These are phyloP conservation scores for Lepilemur septentrionalis DNA, from an alignment of 2,797 vertebrate species.

Conservation along the genomic window DNA sequence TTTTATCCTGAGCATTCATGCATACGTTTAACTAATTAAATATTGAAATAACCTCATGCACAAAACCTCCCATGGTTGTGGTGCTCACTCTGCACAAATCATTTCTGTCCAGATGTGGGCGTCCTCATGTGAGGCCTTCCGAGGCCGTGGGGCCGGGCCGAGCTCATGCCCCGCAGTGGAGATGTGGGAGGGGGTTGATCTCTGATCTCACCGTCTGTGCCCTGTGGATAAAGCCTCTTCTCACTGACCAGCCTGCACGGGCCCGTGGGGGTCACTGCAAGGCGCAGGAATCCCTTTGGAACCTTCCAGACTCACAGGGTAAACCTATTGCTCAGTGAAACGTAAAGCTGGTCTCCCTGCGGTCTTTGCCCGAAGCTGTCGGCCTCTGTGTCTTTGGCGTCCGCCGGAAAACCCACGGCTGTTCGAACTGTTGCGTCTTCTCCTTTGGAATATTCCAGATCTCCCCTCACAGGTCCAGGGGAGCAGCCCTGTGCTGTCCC, in stretches of 20 bases:
- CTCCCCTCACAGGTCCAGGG: neutral
- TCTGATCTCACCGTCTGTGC: no score
- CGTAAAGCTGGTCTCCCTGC: rapidly evolving
- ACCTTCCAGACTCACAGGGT: rapidly evolving
- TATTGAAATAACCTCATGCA: neutral
- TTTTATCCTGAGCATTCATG: neutral
- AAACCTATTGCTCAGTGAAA: rapidly evolving
- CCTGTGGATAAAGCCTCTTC: rapidly evolving
- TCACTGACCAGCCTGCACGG: rapidly evolving
- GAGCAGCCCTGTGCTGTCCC: neutral
- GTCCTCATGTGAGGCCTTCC: rapidly evolving
- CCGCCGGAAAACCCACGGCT: rapidly evolving
- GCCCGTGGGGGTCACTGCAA: rapidly evolving
- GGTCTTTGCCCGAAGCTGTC: rapidly evolving
- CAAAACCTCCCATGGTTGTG: rapidly evolving
- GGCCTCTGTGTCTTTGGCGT: no score
- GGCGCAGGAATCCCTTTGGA: rapidly evolving
- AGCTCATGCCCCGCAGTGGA: rapidly evolving
- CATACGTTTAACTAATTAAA: neutral
- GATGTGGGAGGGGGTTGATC: rapidly evolving
- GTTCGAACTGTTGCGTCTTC: rapidly evolving
- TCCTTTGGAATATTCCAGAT: rapidly evolving
- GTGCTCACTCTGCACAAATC: neutral
- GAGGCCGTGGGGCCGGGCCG: rapidly evolving
- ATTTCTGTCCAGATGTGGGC: rapidly evolving